A percentile compares a stretch with the other conserved stretches of the same genome.
Conservation (phyloP, 2,888 invertebrate genomes). For the Drosophila atroscutellata region DNA sequence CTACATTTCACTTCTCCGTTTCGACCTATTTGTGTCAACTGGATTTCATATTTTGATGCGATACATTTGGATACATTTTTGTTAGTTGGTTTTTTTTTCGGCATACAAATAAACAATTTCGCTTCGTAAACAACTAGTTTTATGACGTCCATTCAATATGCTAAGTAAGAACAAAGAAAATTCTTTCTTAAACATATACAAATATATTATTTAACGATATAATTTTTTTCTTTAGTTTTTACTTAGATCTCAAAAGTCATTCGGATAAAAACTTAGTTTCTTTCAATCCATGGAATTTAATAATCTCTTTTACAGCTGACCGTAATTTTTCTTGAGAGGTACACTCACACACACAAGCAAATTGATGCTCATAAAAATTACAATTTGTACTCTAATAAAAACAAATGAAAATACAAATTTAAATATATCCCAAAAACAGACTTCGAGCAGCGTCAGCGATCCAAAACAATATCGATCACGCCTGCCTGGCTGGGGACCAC, state of each 20-base stretch:
- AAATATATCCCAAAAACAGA: not conserved
- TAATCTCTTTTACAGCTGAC: not conserved
- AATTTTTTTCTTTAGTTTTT: not conserved
- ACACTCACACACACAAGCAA: slow-evolving; percentile 9
- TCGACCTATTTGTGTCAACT: slow-evolving; percentile 41
- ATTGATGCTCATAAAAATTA: not conserved
- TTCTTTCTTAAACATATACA: not conserved
- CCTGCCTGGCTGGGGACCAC: slow-evolving; percentile 1
- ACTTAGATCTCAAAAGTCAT: not conserved
- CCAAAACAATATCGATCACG: slow-evolving; percentile 29
- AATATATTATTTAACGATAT: not conserved
- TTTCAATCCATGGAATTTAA: not conserved
- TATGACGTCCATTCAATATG: not conserved
- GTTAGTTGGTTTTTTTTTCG: not conserved
- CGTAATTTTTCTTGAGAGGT: not conserved
- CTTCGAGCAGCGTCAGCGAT: slow-evolving; percentile 1
- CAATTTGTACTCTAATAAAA: not conserved
- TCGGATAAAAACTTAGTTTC: not conserved
- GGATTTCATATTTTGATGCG: slow-evolving; percentile 35
- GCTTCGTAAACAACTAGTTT: not conserved
- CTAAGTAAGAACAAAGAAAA: not conserved
- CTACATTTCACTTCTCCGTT: slow-evolving; percentile 1
- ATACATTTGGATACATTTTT: slow-evolving; percentile 31
- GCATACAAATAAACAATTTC: not conserved
- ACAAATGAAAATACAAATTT: not conserved